Base-by-base conservation (phyloP, 2,797 vertebrate species). In the Takifugu ocellatus region DNA sequence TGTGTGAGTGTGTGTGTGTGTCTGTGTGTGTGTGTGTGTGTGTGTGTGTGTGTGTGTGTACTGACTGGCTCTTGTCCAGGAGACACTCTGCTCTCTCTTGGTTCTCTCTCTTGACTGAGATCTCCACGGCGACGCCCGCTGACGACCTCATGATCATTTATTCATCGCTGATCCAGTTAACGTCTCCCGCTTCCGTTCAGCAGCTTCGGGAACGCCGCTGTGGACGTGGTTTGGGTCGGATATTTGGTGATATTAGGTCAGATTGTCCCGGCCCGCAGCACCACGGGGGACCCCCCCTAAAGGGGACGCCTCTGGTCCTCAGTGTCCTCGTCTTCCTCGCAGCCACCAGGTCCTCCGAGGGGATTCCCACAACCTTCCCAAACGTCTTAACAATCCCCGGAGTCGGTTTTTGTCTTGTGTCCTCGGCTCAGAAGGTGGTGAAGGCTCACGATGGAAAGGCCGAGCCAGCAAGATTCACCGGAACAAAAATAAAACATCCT, bases 1-100 rank as follows among this genome's bases (percentile, higher is more conserved):
- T 70, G 79, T 82, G 75, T 46, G 63, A 62, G 81, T 75, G 81
- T 72, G 79, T 78, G 63, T 71, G 43, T 14, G 44, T 36, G 17
- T 25, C 33, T 54, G 60, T 50, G 57, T 31, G 15, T 49, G 36
- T 67, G 64, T 70, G 79, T 14, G 44, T 36, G 17, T 25, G 42
- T 54, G 60, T 50, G 57, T 31, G 15, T 49, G 36, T 67, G 64
- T 70, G 15, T 6, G 26, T 15, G 49, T 49, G 60, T 46, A 45
- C 47, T 53, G 42, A 2, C 36, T 65, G 72, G 67, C 58, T 45
- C 29, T 49, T 62, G 51, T 49, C 50, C 72, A 63, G 26, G 64
- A 43, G 56, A 25, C 5, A 33, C 61, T 51, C 39, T 49, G 65
- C 57, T 26, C 45, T 46, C 56, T 42, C 44, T 57, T 54, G 36